A percentile compares a stretch with the other conserved stretches of the same genome.
Evolutionary conservation across 2,888 invertebrate species (phyloP).

Genomic region (Schizotus pectinicornis): DNA sequence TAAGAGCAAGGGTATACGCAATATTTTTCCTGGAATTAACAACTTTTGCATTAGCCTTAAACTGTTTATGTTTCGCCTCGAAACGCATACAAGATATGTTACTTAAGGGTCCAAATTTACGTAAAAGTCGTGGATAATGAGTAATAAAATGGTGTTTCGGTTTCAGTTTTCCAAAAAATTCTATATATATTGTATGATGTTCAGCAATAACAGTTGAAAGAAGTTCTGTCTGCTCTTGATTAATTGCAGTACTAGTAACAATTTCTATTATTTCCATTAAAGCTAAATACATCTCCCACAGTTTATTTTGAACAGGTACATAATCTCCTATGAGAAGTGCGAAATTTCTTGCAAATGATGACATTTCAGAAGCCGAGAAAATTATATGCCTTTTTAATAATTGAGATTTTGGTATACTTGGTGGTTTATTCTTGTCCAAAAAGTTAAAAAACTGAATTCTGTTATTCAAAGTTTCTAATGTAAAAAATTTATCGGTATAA

Average conservation of each 20-base stretch:
- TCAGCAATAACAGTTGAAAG: no score
- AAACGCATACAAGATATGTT: slow-evolving; percentile 31
- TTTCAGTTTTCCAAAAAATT: slow-evolving; percentile 27
- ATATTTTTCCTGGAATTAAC: slow-evolving; percentile 28
- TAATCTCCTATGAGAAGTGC: slow-evolving; percentile 23
- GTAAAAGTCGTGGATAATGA: slow-evolving; percentile 33
- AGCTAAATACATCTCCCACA: slow-evolving; percentile 23
- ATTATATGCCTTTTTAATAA: slow-evolving; percentile 19
- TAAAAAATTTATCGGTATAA: slow-evolving; percentile 12
- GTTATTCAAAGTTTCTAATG: slow-evolving; percentile 13
- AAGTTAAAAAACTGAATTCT: slow-evolving; percentile 21
- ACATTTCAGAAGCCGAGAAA: slow-evolving; percentile 24
- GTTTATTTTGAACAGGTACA: slow-evolving; percentile 9
- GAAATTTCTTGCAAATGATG: slow-evolving; percentile 22
- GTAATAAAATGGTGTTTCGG: slow-evolving; percentile 36
- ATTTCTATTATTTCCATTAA: slow-evolving; percentile 27
- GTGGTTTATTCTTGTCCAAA: slow-evolving; percentile 14
- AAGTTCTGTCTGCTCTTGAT: slow-evolving; percentile 4
- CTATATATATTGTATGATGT: slow-evolving; percentile 27
- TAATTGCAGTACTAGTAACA: no score
- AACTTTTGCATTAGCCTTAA: slow-evolving; percentile 27
- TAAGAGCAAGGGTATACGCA: slow-evolving; percentile 19
- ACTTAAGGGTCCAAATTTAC: slow-evolving; percentile 28
- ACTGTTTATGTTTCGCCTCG: slow-evolving; percentile 32
- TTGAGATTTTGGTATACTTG: slow-evolving; percentile 20